These are phyloP conservation scores for Eurois occulta DNA, from an alignment of 2,888 invertebrate genomes.

Conservation along the genomic window DNA sequence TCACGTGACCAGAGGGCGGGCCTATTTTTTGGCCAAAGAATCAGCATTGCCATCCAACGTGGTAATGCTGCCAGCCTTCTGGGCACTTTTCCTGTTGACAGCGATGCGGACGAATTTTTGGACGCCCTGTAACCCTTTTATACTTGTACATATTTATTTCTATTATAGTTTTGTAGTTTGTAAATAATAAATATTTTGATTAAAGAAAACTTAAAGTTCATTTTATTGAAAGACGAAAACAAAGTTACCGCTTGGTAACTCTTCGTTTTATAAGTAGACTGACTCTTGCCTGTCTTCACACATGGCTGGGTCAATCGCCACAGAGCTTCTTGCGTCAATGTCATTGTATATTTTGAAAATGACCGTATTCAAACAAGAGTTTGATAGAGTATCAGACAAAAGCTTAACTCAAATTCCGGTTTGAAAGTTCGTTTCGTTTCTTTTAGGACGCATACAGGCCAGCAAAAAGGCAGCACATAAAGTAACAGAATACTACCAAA, in stretches of 20 bases:
- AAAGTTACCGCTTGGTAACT: background rate
- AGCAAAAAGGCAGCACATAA: constrained; percentile 91
- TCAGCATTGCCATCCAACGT: too few species aligned
- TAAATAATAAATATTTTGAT: too few species aligned
- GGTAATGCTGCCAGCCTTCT: too few species aligned
- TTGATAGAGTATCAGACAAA: background rate
- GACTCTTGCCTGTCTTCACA: background rate
- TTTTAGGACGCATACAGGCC: constrained; percentile 90
- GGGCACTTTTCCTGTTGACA: too few species aligned
- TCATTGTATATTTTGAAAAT: background rate
- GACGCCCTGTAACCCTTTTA: too few species aligned
- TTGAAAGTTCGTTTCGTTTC: constrained; percentile 45
- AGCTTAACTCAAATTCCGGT: background rate
- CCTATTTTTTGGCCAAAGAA: too few species aligned
- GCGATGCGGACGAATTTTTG: too few species aligned
- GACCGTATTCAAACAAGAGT: background rate
- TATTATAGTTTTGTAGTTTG: too few species aligned
- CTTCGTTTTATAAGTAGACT: background rate
- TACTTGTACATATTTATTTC: too few species aligned
- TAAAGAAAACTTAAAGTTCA: too few species aligned
- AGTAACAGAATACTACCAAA: constrained; percentile 93
- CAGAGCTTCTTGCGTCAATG: background rate
- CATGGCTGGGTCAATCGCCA: background rate
- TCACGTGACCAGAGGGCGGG: too few species aligned
- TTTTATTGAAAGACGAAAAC: background rate